These are phyloP conservation scores for Maniola jurtina DNA, from an alignment of 1,140 invertebrate genomes.

Conservation along the genomic window DNA sequence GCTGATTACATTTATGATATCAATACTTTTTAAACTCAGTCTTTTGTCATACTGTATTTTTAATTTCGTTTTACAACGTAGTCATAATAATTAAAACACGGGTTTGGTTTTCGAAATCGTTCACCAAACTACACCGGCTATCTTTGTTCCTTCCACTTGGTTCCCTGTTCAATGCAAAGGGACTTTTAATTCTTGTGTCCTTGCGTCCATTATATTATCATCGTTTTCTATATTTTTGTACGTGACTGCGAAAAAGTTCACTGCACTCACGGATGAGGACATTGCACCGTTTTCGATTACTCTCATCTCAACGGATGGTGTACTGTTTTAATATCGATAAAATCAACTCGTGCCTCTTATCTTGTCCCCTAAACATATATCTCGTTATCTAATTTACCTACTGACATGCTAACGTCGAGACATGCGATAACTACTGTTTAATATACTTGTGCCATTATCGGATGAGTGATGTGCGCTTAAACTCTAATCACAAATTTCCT, in stretches of 20 bases:
- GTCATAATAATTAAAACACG: background rate
- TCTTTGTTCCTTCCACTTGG: slow-evolving; percentile 25
- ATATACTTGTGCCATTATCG: slow-evolving; percentile 34
- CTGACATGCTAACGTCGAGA: slow-evolving; percentile 50
- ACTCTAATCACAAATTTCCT: slow-evolving; percentile 42
- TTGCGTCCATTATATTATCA: slow-evolving; percentile 57
- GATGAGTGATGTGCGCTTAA: slow-evolving; percentile 30
- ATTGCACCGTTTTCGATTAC: slow-evolving; percentile 45
- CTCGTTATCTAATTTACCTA: slow-evolving; percentile 61
- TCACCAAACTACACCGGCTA: background rate
- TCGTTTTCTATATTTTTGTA: slow-evolving; percentile 50
- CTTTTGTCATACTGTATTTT: no score
- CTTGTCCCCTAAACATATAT: slow-evolving; percentile 46
- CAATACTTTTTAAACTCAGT: no score
- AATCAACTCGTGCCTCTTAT: slow-evolving; percentile 37
- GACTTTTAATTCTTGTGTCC: slow-evolving; percentile 51
- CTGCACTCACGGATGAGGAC: slow-evolving; percentile 49
- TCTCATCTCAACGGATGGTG: slow-evolving; percentile 24
- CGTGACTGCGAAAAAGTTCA: slow-evolving; percentile 55
- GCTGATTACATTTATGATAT: no score
- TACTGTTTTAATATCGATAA: slow-evolving; percentile 30
- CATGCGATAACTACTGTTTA: slow-evolving; percentile 43
- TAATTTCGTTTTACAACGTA: no score
- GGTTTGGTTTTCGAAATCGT: slow-evolving; percentile 6
- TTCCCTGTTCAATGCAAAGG: slow-evolving; percentile 36